A percentile compares a stretch with the other conserved stretches of the same genome.
Evolutionary conservation across 2,888 invertebrate species (phyloP).

Genomic region (Erannis defoliaria): DNA sequence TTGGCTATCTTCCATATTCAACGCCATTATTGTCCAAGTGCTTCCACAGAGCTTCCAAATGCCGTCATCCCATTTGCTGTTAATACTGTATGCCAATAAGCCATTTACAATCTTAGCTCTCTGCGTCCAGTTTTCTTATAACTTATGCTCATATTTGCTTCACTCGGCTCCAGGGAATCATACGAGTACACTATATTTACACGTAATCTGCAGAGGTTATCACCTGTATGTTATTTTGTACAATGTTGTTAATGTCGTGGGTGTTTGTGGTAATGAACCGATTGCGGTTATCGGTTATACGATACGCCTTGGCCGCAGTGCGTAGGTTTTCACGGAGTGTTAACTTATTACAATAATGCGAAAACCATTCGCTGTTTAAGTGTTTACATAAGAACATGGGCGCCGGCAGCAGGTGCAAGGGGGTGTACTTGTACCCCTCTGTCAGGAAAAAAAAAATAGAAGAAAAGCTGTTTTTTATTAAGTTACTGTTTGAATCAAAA

Average conservation of each 20-base stretch:
- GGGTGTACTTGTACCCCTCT: no score
- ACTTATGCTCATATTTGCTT: neutral
- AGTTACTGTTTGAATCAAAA: no score
- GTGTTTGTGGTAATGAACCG: conserved; percentile 37
- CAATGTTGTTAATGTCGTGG: conserved; percentile 4
- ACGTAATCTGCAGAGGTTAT: conserved; percentile 1
- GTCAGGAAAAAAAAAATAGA: no score
- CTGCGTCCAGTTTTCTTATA: neutral
- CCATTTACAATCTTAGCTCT: neutral
- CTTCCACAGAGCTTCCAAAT: no score
- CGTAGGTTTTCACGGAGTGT: neutral
- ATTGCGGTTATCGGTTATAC: conserved; percentile 44
- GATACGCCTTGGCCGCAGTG: conserved; percentile 28
- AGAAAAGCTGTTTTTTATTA: no score
- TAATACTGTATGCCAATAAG: neutral
- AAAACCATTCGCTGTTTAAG: neutral
- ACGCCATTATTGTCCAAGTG: no score
- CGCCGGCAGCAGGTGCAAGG: no score
- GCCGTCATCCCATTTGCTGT: neutral
- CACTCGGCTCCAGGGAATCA: neutral
- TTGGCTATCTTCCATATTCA: no score
- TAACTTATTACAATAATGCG: neutral
- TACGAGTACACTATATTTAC: neutral
- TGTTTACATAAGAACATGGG: neutral
- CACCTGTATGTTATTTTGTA: conserved; percentile 8